Percentiles rank a stretch among this genome's conserved stretches.
phyloP scores from a whole-genome alignment of 1,140 invertebrate genomes.

The Pemphigus obesinymphae region DNA sequence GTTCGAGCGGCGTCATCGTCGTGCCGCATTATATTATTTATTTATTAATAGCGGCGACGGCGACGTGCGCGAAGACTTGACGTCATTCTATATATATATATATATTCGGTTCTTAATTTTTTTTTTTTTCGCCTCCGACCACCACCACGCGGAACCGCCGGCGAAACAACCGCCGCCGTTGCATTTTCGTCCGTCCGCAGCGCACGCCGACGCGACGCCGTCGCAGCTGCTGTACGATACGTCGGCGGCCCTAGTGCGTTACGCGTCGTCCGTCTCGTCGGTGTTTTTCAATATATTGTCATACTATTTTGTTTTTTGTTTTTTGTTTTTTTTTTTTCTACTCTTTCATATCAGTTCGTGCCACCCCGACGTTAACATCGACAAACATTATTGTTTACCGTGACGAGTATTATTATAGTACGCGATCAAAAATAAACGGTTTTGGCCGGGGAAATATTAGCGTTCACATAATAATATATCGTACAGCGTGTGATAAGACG shows the following conservation, averaged over 20 bases:
- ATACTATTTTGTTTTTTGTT: no score
- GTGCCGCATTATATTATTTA: no score
- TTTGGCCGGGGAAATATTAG: no score
- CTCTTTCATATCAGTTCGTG: no score
- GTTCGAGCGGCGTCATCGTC: no score
- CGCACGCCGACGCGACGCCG: neutral
- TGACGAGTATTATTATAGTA: no score
- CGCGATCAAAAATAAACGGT: no score
- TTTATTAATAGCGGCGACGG: conserved; percentile 1
- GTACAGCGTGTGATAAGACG: neutral
- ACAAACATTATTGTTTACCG: no score
- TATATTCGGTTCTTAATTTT: neutral
- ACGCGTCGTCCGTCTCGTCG: conserved; percentile 10
- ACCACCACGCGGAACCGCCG: neutral
- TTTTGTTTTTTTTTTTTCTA: no score
- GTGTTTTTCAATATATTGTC: neutral
- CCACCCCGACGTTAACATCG: no score
- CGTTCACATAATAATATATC: no score
- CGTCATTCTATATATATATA: neutral
- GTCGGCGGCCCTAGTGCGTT: neutral
- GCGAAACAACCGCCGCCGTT: neutral
- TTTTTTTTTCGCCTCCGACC: neutral
- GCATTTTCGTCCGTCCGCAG: neutral
- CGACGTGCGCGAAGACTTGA: neutral
- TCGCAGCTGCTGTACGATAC: neutral